A percentile compares a stretch with the other conserved stretches of the same genome.
These are phyloP conservation scores for Callospermophilus lateralis DNA, from an alignment of 2,113 vertebrate species.

Conservation along the genomic window DNA sequence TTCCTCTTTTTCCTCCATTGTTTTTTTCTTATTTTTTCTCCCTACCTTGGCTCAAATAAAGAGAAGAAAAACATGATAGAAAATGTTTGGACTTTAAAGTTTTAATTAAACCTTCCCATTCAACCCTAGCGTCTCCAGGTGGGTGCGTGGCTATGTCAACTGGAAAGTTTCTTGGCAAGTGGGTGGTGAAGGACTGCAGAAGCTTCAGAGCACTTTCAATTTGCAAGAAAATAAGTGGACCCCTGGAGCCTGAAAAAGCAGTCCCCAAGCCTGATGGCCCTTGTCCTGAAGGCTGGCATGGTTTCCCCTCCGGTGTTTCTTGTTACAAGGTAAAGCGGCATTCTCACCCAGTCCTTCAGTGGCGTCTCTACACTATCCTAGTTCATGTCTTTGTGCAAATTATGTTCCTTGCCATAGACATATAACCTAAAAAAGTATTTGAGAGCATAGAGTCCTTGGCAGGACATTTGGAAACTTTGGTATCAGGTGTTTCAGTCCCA, in stretches of 20 bases:
- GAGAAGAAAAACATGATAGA: not conserved
- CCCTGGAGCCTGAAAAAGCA: slow-evolving; percentile 84
- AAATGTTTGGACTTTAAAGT: slow-evolving; percentile 33
- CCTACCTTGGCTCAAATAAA: not conserved
- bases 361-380: not conserved
- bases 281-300: slow-evolving; percentile 94
- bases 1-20: not conserved
- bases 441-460: not conserved
- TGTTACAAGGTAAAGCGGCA: slow-evolving; percentile 94
- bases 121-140: slow-evolving; percentile 85
- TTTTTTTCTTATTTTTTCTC: not conserved
- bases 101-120: slow-evolving; percentile 64
- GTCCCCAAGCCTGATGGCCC: slow-evolving; percentile 86
- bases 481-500: not conserved
- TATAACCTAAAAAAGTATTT: not conserved
- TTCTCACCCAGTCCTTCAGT: not conserved
- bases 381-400: not conserved
- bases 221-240: slow-evolving; percentile 91
- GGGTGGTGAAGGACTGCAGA: slow-evolving; percentile 94
- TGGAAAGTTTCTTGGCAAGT: slow-evolving; percentile 91
- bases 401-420: not conserved
- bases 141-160: slow-evolving; percentile 93
- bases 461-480: not conserved
- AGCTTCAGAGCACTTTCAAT: slow-evolving; percentile 93
- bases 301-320: slow-evolving; percentile 83